Conservation (phyloP, 1,140 invertebrate genomes). For the Pygmarrhopalites habei region DNA sequence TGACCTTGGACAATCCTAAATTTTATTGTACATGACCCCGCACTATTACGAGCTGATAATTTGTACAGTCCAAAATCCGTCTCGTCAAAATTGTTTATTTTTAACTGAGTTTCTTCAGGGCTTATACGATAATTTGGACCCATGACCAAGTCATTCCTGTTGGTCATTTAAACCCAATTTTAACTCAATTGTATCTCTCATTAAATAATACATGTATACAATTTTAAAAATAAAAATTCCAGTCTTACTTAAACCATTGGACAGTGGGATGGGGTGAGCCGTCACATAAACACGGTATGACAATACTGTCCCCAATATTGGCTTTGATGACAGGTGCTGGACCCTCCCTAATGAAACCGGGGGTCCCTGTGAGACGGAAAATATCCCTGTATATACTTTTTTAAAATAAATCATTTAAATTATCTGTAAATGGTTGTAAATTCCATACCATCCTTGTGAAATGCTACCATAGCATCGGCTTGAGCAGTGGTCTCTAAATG, state of each 20-base stretch:
- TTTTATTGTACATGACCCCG: constrained; percentile 3
- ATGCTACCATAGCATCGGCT: constrained; percentile 72
- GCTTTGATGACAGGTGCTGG: constrained; percentile 51
- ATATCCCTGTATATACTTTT: too few relatives aligned
- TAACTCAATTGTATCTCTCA: constrained; percentile 50
- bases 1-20: constrained; percentile 11
- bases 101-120: not conserved
- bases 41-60: not conserved
- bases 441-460: constrained; percentile 68
- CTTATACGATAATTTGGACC: not conserved
- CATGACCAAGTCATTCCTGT: constrained; percentile 1
- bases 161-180: not conserved
- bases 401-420: too few relatives aligned
- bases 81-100: not conserved
- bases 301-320: constrained; percentile 40
- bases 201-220: not conserved
- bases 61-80: constrained; percentile 7
- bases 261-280: constrained; percentile 81
- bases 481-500: constrained; percentile 61
- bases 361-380: too few relatives aligned
- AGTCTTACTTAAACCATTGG: constrained; percentile 89
- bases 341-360: constrained; percentile 70
- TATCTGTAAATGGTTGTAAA: too few relatives aligned
- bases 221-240: constrained; percentile 17
- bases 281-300: constrained; percentile 53